Conservation (phyloP, 2,888 invertebrate genomes). For the Papilio protenor region DNA sequence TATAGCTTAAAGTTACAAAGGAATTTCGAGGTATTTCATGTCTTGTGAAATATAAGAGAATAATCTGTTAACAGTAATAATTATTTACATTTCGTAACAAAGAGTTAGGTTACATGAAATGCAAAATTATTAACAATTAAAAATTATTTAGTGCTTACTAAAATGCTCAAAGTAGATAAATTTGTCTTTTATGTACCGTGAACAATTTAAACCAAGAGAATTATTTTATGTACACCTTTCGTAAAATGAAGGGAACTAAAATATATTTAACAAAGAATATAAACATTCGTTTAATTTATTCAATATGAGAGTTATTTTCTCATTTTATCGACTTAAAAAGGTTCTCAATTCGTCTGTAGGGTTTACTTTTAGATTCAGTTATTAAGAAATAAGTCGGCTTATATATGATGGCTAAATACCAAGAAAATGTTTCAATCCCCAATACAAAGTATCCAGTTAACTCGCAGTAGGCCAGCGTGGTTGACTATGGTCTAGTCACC, state of each 20-base stretch:
- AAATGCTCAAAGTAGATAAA: not conserved
- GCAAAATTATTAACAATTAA: conserved; percentile 32
- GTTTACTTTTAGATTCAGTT: no score
- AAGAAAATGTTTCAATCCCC: not conserved
- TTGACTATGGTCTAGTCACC: no score
- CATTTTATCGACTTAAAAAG: no score
- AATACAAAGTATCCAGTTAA: not conserved
- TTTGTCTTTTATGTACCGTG: conserved; percentile 12
- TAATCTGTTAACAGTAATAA: not conserved
- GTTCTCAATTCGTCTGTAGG: no score
- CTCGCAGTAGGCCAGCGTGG: no score
- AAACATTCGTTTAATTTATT: no score
- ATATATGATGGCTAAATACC: no score
- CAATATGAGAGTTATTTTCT: no score
- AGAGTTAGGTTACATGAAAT: conserved; percentile 18
- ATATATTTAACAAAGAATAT: not conserved
- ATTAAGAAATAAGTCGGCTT: not conserved
- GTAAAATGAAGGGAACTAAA: not conserved
- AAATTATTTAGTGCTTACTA: conserved; percentile 27
- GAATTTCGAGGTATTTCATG: conserved; percentile 4
- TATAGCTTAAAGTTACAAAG: not conserved
- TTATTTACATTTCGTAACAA: conserved; percentile 14
- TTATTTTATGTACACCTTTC: not conserved
- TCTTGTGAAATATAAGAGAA: not conserved
- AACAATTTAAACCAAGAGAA: not conserved